phyloP scores from a whole-genome alignment of 2,888 invertebrate species.

The Dynastes grantii region DNA sequence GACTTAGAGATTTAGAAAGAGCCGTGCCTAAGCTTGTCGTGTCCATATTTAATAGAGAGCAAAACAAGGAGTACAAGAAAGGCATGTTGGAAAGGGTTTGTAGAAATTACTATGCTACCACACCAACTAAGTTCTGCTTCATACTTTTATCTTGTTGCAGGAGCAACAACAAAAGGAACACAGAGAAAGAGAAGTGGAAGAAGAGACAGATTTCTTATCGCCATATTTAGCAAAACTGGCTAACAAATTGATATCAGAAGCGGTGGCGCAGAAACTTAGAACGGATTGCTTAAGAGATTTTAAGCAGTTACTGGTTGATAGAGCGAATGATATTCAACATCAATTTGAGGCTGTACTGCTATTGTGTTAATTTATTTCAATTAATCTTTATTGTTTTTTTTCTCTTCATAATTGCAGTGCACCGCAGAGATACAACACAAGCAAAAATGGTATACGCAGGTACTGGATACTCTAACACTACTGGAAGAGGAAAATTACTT shows the following conservation, averaged over 20 bases:
- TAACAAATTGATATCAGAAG: conserved; percentile 68
- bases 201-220: conserved; percentile 76
- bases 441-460: conserved; percentile 75
- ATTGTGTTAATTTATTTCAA: background rate
- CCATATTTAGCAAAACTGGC: conserved; percentile 78
- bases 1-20: conserved; percentile 70
- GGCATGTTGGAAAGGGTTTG: conserved; percentile 72
- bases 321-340: conserved; percentile 78
- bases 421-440: conserved; percentile 71
- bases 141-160: conserved; percentile 24
- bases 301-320: conserved; percentile 75
- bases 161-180: conserved; percentile 72
- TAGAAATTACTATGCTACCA: background rate
- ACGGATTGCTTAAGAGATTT: conserved; percentile 79
- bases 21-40: conserved; percentile 71
- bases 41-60: conserved; percentile 74
- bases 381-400: background rate
- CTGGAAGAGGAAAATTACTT: conserved; percentile 77
- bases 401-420: conserved; percentile 28
- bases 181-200: conserved; percentile 76
- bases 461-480: conserved; percentile 74
- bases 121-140: background rate
- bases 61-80: conserved; percentile 72
- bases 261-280: conserved; percentile 71
- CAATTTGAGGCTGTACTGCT: conserved; percentile 76